Evolutionary conservation across 2,797 vertebrate genomes (phyloP), one percentile per base, ranked within the genome.

Genomic region (Peromyscus nudipes): DNA sequence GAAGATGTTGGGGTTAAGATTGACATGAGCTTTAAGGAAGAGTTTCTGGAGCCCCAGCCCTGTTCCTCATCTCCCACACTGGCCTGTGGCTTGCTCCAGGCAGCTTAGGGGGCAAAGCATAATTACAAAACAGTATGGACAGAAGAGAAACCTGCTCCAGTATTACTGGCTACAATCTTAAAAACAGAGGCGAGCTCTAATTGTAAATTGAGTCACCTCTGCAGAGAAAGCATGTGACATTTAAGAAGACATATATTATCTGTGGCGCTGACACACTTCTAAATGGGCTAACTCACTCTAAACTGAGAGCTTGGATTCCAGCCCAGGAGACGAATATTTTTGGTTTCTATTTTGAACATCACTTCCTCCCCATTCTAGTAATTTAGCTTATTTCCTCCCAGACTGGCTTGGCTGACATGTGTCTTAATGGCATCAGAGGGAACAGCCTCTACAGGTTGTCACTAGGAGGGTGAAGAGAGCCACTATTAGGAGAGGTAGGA

Each of bases 311-410:
- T 95, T 91, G 92, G 96, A 96, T 65, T 79, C 81, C 40, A 69
- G 82, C 84, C 95, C 77, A 93, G 90, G 80, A 94, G 81, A 97
- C 14, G 62, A 67, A 27, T 86, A 14, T 77, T 91, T 84, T 88
- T 92, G 83, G 65, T 87, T 95, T 64, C 95, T 86, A 65, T 93
- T 96, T 82, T 84, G 79, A 94, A 79, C 21, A 92, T 73, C 21
- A 29, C 46, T 95, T 86, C 81, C 77, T 95, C 90, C 76, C 62
- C 94, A 86, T 90, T 95, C 94, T 96, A 97, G 96, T 46, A 95
- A 95, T 92, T 89, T 89, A 52, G 67, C 46, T 94, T 95, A 67
- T 89, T 95, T 89, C 57, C 49, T 52, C 89, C 40, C 0, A 92
- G 88, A 75, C 19, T 43, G 62, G 65, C 60, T 69, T 80, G 85